Percentiles rank a stretch among this genome's conserved stretches.
phyloP scores from a whole-genome alignment of 2,888 invertebrate genomes.

The Drosophila setosimentum region DNA sequence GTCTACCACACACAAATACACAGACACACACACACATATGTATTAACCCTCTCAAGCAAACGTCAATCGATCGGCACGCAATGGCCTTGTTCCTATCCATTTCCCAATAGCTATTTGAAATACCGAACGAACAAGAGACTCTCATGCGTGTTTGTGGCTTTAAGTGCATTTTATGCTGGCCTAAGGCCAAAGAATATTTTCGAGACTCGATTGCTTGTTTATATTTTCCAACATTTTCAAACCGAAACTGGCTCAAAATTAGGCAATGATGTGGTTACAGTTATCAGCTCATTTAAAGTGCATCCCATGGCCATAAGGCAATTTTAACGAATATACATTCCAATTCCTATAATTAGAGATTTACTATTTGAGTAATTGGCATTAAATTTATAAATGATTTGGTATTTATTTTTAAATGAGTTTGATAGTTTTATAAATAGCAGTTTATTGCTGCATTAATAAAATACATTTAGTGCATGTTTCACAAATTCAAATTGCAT shows the following conservation, averaged over 20 bases:
- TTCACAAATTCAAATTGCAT: background rate
- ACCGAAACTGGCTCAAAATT: slow-evolving; percentile 26
- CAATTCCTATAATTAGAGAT: background rate
- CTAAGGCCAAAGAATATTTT: slow-evolving; percentile 43
- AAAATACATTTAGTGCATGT: background rate
- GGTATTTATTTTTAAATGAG: background rate
- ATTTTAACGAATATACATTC: background rate
- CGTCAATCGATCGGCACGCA: slow-evolving; percentile 62
- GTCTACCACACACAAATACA: slow-evolving; percentile 12
- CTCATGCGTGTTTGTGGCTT: slow-evolving; percentile 46
- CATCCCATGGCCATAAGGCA: background rate
- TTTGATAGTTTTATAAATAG: background rate
- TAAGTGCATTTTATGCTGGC: slow-evolving; percentile 49
- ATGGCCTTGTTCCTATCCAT: slow-evolving; percentile 56
- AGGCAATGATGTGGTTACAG: slow-evolving; percentile 27
- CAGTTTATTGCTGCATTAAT: background rate
- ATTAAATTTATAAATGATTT: background rate
- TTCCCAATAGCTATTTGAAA: slow-evolving; percentile 24
- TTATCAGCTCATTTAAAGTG: slow-evolving; percentile 14
- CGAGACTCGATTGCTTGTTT: slow-evolving; percentile 25
- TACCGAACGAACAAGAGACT: slow-evolving; percentile 5
- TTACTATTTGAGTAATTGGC: background rate
- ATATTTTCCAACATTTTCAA: slow-evolving; percentile 6
- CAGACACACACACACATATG: slow-evolving; percentile 21
- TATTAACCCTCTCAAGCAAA: slow-evolving; percentile 61